Evolutionary conservation across 2,888 invertebrate genomes (phyloP), one percentile per base, ranked within the genome.

Genomic region (Bellardia pandia): DNA sequence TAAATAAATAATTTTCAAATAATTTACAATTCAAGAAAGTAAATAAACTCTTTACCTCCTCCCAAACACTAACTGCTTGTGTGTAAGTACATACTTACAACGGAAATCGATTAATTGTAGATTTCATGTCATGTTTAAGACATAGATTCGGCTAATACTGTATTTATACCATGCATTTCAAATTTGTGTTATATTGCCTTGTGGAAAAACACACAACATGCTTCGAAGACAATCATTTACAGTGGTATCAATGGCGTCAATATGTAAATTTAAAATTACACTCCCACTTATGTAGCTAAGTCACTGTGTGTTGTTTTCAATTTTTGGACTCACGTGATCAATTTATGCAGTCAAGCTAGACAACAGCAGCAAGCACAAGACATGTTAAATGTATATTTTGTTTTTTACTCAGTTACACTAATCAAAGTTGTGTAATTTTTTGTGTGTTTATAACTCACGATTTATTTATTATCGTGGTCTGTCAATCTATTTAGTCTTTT

Each of bases 21-120:
- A 33, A 60, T 60, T 60, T 60, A 60, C 2, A 60, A 60, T 60
- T 60, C 33, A 37, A 14, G 14, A 33, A 60, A 60, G 14, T 60
- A 60, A 60, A 60, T 60, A 60, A 60, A 60, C 33, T 37, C 14
- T 51, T 51, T 56, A 56, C 40, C 53, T 56, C 7, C 71, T 16
- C 4, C 56, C 23, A 40, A 37, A n/a, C 60, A 2, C 16, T 11
- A 23, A 51, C 51, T 51, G 51, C 4, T 23, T 30, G 14, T 7
- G 11, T 8, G 23, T 58, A 1, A 1, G 33, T 13, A 14, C 14
- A 13, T 7, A 45, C 30, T 23, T 45, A 62, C 56, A 66, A 33
- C 66, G 53, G 77, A 77, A 77, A 68, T 77, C 42, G 23, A 56
- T 81, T 56, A 30, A 72, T 42, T 62, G 51, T 62, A 23, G n/a